These are phyloP conservation scores for Stratiomys singularior DNA, from an alignment of 2,888 invertebrate species.

Conservation along the genomic window DNA sequence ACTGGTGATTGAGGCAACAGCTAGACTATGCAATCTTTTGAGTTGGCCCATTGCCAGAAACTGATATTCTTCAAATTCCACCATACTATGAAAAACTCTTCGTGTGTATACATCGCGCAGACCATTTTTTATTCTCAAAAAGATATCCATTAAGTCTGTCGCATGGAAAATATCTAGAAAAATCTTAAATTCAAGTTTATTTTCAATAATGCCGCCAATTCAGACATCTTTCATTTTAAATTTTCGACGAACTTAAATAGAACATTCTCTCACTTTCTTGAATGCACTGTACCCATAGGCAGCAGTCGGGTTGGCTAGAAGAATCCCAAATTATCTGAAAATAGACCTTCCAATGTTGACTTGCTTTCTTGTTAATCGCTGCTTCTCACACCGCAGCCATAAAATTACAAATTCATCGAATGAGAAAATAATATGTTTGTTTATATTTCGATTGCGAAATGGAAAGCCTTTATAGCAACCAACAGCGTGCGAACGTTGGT, in stretches of 20 bases:
- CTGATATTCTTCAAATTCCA: too few species aligned
- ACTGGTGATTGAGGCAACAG: too few species aligned
- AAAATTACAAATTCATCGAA: conserved; percentile 17
- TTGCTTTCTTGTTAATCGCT: neutral
- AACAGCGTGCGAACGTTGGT: conserved; percentile 1
- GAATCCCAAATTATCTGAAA: conserved; percentile 26
- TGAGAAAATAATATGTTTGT: conserved; percentile 17
- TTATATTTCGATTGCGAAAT: conserved; percentile 43
- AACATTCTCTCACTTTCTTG: neutral
- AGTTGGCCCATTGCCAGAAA: too few species aligned
- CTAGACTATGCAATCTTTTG: too few species aligned
- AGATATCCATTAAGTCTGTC: too few species aligned
- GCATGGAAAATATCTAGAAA: too few species aligned
- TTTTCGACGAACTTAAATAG: neutral
- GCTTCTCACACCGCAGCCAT: neutral
- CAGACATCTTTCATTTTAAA: neutral
- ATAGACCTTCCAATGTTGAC: conserved; percentile 33
- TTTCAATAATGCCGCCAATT: neutral
- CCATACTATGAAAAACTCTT: too few species aligned
- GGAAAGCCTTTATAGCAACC: conserved; percentile 3
- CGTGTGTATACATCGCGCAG: too few species aligned
- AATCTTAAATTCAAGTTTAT: neutral
- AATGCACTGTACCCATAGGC: neutral
- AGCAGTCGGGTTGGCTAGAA: conserved; percentile 16
- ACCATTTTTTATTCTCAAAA: too few species aligned